Evolutionary conservation across 2,888 invertebrate species (phyloP).

Genomic region (Morpho helenor): DNA sequence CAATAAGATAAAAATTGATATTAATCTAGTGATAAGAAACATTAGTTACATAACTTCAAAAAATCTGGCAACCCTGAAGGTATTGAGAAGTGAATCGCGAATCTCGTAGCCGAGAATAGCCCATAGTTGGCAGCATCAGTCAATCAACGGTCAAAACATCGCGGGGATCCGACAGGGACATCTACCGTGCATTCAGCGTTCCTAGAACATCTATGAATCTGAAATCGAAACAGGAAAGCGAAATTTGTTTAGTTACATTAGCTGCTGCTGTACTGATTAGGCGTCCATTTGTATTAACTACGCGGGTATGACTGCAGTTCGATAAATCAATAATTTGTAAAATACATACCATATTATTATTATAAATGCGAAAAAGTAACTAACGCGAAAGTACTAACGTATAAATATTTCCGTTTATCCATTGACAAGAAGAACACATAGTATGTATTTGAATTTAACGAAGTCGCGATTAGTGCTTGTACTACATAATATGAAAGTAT

Average conservation of each 20-base stretch:
- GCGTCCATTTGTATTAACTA: conserved; percentile 5
- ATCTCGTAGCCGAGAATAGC: conserved; percentile 32
- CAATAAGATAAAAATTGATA: too few species aligned
- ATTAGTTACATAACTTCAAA: conserved; percentile 6
- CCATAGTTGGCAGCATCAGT: conserved; percentile 52
- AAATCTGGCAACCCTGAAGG: conserved; percentile 22
- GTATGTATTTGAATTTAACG: too few species aligned
- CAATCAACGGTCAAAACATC: conserved; percentile 73
- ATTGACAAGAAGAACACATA: too few species aligned
- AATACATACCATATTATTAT: too few species aligned
- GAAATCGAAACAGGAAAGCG: conserved; percentile 31
- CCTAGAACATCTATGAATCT: conserved; percentile 44
- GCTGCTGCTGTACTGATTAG: conserved; percentile 19
- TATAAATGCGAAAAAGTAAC: too few species aligned
- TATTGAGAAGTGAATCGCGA: conserved; percentile 17
- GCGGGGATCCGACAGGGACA: conserved; percentile 34
- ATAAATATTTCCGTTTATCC: too few species aligned
- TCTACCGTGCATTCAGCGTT: conserved; percentile 35
- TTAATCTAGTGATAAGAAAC: too few species aligned
- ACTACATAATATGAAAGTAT: too few species aligned
- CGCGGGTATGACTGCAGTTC: neutral
- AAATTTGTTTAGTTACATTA: conserved; percentile 27
- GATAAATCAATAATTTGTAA: too few species aligned
- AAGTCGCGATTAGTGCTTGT: too few species aligned
- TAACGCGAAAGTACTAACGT: too few species aligned